Percentiles rank a stretch among this genome's conserved stretches.
These are phyloP conservation scores for Zeugodacus cucurbitae DNA, from an alignment of 1,140 invertebrate species.

Conservation along the genomic window DNA sequence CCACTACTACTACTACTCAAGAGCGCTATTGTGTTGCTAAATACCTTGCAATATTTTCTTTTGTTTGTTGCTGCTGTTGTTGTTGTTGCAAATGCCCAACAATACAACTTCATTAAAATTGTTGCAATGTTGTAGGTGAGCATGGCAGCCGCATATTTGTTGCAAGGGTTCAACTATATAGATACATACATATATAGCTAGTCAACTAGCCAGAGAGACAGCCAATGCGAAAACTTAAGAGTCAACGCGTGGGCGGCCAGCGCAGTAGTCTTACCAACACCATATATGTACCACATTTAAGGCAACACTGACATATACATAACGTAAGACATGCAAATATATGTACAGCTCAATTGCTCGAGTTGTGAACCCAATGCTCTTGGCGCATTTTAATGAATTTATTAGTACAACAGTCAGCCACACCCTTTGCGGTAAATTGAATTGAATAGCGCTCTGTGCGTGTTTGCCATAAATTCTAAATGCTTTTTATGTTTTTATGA, in stretches of 20 bases:
- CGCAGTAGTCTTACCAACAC: not conserved
- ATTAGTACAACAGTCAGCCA: not conserved
- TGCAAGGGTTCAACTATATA: not conserved
- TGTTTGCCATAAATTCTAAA: not conserved
- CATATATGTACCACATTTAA: not conserved
- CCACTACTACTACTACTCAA: not conserved
- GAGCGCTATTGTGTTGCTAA: not conserved
- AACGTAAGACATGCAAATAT: not conserved
- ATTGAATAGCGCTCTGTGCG: not conserved
- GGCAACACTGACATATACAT: not conserved
- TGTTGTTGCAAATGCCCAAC: not conserved
- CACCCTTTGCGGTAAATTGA: not conserved
- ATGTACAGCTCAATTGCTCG: not conserved
- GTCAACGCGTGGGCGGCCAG: not conserved
- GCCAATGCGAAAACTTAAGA: not conserved
- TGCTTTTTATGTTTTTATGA: too few relatives aligned
- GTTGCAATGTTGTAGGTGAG: not conserved
- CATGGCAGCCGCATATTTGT: not conserved
- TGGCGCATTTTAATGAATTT: not conserved
- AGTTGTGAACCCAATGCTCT: not conserved
- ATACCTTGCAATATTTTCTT: not conserved
- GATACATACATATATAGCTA: not conserved
- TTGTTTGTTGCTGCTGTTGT: not conserved
- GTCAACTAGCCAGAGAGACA: not conserved
- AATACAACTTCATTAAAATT: constrained; percentile 31